A percentile compares a stretch with the other conserved stretches of the same genome.
Conservation (phyloP, 2,113 vertebrate species). For the Bos javanicus region DNA sequence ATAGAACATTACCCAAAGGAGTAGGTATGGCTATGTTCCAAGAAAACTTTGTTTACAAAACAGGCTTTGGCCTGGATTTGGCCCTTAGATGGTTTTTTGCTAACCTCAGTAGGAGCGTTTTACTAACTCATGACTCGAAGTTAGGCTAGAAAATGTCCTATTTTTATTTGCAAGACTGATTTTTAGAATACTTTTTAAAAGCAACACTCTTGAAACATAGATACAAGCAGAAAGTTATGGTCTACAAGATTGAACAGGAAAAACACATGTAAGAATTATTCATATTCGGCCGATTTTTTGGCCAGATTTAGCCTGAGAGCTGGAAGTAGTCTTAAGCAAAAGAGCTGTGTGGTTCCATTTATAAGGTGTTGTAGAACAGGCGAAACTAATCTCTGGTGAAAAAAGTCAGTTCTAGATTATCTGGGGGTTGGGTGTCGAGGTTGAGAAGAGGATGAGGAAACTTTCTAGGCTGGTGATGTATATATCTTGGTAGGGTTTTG, state of each 20-base stretch:
- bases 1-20: background rate
- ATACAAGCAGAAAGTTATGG: background rate
- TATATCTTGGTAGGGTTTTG: background rate
- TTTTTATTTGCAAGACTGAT: background rate
- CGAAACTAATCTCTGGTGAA: background rate
- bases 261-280: background rate
- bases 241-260: background rate
- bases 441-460: background rate
- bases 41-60: background rate
- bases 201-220: background rate
- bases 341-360: background rate
- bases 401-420: background rate
- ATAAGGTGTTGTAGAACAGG: background rate
- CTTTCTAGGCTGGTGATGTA: background rate
- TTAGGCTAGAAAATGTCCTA: background rate
- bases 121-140: background rate
- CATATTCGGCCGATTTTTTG: background rate
- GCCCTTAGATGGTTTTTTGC: background rate
- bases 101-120: background rate
- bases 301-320: background rate
- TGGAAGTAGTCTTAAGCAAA: background rate
- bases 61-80: background rate
- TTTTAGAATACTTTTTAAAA: constrained; percentile 10
- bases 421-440: background rate
- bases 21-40: background rate